These are phyloP conservation scores for Calycopis cecrops DNA, from an alignment of 1,140 invertebrate species.

Conservation along the genomic window DNA sequence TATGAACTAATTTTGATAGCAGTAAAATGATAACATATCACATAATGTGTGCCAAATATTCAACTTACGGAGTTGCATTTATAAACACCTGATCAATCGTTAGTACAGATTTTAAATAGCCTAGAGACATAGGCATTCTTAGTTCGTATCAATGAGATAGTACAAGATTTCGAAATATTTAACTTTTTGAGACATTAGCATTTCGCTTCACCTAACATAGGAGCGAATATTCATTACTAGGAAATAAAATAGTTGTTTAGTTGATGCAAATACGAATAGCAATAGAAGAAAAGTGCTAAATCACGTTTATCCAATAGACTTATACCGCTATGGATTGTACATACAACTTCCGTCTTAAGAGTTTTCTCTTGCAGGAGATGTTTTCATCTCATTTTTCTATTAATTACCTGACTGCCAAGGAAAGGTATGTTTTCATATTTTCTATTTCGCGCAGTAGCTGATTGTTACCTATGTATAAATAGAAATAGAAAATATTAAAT, in stretches of 20 bases:
- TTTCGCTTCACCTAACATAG: too few relatives aligned
- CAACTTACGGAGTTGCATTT: conserved; percentile 4
- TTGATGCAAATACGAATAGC: conserved; percentile 1
- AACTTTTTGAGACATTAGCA: too few relatives aligned
- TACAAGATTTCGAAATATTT: too few relatives aligned
- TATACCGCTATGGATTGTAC: conserved; percentile 4
- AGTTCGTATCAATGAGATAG: too few relatives aligned
- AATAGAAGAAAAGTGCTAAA: conserved; percentile 5
- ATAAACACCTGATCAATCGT: background rate
- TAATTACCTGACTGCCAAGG: too few relatives aligned
- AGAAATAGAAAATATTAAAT: background rate
- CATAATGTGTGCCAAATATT: conserved; percentile 9
- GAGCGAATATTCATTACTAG: too few relatives aligned
- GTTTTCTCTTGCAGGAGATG: background rate
- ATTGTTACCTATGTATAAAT: conserved; percentile 4
- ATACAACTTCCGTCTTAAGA: conserved; percentile 6
- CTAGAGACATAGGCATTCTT: too few relatives aligned
- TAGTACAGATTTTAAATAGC: too few relatives aligned
- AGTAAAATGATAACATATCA: conserved; percentile 6
- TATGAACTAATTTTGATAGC: background rate
- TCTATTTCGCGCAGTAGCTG: conserved; percentile 6
- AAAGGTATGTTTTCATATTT: conserved; percentile 1
- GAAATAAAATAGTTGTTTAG: background rate
- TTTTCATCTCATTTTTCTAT: background rate
- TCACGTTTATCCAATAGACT: background rate